Conservation (phyloP, 2,113 vertebrate species). For the Lepus europaeus region DNA sequence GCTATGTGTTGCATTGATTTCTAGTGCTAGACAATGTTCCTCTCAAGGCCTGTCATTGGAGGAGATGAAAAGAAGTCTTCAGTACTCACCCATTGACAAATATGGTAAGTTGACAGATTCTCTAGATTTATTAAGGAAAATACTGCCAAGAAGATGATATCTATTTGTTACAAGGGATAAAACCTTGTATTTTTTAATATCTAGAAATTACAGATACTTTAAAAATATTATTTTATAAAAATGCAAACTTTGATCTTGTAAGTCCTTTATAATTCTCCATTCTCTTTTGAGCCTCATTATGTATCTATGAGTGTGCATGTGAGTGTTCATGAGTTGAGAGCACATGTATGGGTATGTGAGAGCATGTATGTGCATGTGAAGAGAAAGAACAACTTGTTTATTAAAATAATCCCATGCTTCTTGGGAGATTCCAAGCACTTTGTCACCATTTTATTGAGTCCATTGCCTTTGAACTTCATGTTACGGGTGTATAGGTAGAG, state of each 20-base stretch:
- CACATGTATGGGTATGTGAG: not conserved
- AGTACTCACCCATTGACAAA: constrained; percentile 92
- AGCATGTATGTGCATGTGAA: not conserved
- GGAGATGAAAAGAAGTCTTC: constrained; percentile 93
- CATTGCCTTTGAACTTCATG: not conserved
- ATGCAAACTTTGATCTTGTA: not conserved
- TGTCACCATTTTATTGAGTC: not conserved
- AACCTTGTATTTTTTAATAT: not conserved
- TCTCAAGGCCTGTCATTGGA: constrained; percentile 92
- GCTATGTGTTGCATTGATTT: constrained; percentile 28
- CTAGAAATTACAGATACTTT: not conserved
- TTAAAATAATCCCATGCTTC: not conserved
- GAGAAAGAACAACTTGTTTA: not conserved
- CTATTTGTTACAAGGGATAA: not conserved
- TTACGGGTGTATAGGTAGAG: not conserved
- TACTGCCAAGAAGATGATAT: not conserved
- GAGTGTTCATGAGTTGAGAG: not conserved
- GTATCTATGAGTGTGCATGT: not conserved
- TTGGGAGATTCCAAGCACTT: not conserved
- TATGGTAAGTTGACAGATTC: constrained; percentile 90
- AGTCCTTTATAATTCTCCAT: not conserved
- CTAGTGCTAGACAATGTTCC: constrained; percentile 87
- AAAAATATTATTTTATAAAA: not conserved
- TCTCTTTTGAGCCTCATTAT: not conserved
- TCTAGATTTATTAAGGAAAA: not conserved